phyloP scores from a whole-genome alignment of 2,888 invertebrate genomes.

The Halocaridina rubra region DNA sequence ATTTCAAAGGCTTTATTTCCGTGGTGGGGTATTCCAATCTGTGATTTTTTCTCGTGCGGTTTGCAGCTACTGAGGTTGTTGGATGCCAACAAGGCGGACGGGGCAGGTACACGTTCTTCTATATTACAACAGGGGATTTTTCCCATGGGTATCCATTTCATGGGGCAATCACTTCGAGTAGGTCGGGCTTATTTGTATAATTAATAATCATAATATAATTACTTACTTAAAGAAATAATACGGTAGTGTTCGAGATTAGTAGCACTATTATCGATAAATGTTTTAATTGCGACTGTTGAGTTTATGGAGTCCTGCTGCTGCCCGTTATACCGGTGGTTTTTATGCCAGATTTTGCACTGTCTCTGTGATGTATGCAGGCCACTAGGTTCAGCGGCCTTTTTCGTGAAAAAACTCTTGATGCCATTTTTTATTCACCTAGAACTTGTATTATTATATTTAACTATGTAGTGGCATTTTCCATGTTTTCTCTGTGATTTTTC shows the following conservation, averaged over 20 bases:
- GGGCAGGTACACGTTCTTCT: conserved; percentile 33
- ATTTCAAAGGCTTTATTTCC: conserved; percentile 55
- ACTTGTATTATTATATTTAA: background rate
- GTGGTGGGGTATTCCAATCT: conserved; percentile 58
- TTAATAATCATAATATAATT: too few relatives aligned
- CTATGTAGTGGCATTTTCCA: background rate
- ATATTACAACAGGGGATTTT: too few relatives aligned
- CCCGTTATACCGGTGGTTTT: background rate
- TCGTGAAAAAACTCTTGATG: too few relatives aligned
- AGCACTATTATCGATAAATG: too few relatives aligned
- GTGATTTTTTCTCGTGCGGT: conserved; percentile 59
- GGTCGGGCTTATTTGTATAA: too few relatives aligned
- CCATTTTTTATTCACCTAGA: too few relatives aligned
- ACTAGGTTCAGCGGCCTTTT: background rate
- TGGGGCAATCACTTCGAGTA: too few relatives aligned
- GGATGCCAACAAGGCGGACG: conserved; percentile 49
- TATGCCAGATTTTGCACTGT: conserved; percentile 38
- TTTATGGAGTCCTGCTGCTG: conserved; percentile 14
- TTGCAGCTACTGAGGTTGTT: conserved; percentile 58
- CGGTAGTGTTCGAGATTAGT: too few relatives aligned
- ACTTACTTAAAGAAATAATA: too few relatives aligned
- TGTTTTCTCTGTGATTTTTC: background rate
- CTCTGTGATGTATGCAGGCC: conserved; percentile 5
- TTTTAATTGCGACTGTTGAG: too few relatives aligned
- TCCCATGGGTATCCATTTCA: too few relatives aligned